These are phyloP conservation scores for Pygocentrus nattereri DNA, from an alignment of 2,797 vertebrate genomes.

Conservation along the genomic window DNA sequence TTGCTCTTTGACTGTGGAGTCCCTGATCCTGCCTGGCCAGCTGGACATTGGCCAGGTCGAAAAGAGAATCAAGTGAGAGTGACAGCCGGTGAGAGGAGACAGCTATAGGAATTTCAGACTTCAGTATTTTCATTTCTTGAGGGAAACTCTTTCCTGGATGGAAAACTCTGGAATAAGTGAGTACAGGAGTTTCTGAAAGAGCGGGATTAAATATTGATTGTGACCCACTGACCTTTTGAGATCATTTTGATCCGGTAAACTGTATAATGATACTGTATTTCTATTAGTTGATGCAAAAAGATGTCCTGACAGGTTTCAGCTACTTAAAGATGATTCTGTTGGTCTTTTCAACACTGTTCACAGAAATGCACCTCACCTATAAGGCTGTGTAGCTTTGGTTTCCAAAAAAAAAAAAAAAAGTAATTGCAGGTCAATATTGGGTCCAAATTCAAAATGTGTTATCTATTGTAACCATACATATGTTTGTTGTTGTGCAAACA, in stretches of 20 bases:
- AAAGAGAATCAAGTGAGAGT: conserved; percentile 29
- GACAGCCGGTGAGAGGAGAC: conserved; percentile 47
- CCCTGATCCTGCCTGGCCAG: conserved; percentile 32
- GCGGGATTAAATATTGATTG: neutral
- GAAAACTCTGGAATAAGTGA: neutral
- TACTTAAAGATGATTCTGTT: too few relatives aligned
- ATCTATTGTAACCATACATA: too few relatives aligned
- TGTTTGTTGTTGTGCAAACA: too few relatives aligned
- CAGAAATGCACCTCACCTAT: too few relatives aligned
- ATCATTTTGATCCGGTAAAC: neutral
- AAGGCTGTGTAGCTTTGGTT: too few relatives aligned
- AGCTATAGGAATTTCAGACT: conserved; percentile 41
- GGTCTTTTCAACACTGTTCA: too few relatives aligned
- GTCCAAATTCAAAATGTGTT: too few relatives aligned
- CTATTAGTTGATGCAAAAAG: neutral
- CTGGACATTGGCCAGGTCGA: conserved; percentile 51
- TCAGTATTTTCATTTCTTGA: conserved; percentile 11
- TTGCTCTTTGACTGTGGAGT: conserved; percentile 48
- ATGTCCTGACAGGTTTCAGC: too few relatives aligned
- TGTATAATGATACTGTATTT: neutral
- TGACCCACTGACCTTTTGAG: neutral
- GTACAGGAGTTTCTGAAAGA: conserved; percentile 3
- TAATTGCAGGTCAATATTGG: too few relatives aligned
- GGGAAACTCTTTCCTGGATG: conserved; percentile 1
- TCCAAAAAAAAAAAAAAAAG: too few relatives aligned